Percentiles rank a stretch among this genome's conserved stretches.
phyloP scores from a whole-genome alignment of 2,113 vertebrate species.

The Mellivora capensis region DNA sequence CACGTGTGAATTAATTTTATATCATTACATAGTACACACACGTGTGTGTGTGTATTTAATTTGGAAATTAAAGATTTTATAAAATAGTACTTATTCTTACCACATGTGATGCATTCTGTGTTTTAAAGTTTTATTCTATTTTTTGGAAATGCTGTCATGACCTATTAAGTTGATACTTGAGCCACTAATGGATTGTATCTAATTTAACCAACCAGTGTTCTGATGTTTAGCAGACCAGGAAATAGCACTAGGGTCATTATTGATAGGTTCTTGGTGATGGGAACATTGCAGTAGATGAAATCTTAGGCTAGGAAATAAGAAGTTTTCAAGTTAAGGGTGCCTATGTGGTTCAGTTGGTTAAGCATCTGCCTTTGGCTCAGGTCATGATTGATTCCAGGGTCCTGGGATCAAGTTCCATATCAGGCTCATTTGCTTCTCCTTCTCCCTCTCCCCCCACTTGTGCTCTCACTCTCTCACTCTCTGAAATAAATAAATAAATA shows the following conservation, averaged over 20 bases:
- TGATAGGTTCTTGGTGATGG: background rate
- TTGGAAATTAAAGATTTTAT: background rate
- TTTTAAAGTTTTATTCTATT: background rate
- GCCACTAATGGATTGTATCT: background rate
- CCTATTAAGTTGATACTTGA: background rate
- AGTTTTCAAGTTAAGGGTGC: background rate
- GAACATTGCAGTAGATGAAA: background rate
- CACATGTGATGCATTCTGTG: background rate
- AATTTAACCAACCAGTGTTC: background rate
- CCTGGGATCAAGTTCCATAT: background rate
- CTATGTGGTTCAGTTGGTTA: background rate
- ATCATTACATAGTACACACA: background rate
- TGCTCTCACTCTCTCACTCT: background rate
- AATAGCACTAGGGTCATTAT: background rate
- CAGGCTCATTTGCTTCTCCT: background rate
- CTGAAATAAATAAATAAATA: background rate
- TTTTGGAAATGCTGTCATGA: background rate
- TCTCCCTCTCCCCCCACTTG: background rate
- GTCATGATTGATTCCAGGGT: background rate
- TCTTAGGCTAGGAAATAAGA: background rate
- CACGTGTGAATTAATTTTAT: background rate
- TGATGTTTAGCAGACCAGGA: background rate
- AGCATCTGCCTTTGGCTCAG: background rate
- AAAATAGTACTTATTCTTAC: slow-evolving; percentile 3
- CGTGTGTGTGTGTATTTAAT: background rate